phyloP scores from a whole-genome alignment of 2,797 vertebrate species.

The Neosilurus mollespiculum region DNA sequence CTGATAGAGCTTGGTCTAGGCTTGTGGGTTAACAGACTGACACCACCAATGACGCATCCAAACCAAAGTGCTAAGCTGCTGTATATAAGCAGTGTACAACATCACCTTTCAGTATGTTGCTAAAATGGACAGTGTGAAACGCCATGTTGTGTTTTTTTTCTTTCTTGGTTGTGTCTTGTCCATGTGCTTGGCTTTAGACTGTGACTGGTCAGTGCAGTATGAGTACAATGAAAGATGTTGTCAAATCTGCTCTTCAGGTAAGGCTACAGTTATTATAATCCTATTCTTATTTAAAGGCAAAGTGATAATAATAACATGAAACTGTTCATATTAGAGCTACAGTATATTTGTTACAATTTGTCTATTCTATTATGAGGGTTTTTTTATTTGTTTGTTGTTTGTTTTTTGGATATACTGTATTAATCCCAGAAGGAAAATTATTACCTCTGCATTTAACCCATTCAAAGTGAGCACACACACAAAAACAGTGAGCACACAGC shows the following conservation, averaged over 20 bases:
- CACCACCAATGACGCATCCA: neutral
- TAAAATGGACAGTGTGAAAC: slow-evolving; percentile 36
- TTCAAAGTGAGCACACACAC: too few species aligned
- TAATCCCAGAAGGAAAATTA: too few species aligned
- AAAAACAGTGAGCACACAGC: too few species aligned
- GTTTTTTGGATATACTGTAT: too few species aligned
- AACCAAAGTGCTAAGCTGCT: too few species aligned
- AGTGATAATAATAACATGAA: neutral
- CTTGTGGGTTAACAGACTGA: neutral
- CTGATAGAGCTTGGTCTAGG: neutral
- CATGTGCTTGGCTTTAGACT: slow-evolving; percentile 25
- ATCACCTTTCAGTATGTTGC: neutral
- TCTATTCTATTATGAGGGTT: neutral
- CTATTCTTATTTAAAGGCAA: neutral
- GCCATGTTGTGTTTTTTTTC: slow-evolving; percentile 24
- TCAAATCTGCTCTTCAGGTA: slow-evolving; percentile 67
- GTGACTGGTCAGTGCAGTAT: slow-evolving; percentile 45
- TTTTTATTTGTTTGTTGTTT: too few species aligned
- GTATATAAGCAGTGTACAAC: neutral
- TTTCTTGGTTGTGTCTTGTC: slow-evolving; percentile 2
- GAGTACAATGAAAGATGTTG: slow-evolving; percentile 54
- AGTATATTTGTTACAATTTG: too few species aligned
- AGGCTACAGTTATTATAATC: slow-evolving; percentile 34
- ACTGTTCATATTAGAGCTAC: neutral
- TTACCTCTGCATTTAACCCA: too few species aligned